Evolutionary conservation across 1,140 invertebrate species (phyloP), one percentile per base, ranked within the genome.

Genomic region (Drosophila arawakana): DNA sequence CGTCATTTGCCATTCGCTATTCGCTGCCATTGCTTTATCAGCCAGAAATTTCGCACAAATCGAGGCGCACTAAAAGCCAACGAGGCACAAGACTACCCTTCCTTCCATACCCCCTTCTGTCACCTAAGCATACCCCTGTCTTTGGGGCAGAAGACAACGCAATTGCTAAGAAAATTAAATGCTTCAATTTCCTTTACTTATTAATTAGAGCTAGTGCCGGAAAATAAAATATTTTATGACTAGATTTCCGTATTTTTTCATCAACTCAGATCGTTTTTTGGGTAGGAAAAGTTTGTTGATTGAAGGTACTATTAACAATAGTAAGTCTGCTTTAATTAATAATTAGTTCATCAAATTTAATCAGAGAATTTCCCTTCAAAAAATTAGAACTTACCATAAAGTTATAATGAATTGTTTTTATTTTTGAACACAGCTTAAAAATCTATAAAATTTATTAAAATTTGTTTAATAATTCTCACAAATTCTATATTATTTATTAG

Each of bases 11-110:
- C 65, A 13, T 47, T 54, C 78, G 18, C 43, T 55, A 13, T 47
- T 54, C 78, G 18, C 43, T 55, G 46, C 71, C 80, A 89, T 88
- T 83, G 83, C 83, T 88, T 80, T 89, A 88, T 88, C 83, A 88
- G 83, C 58, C 83, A 78, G 70, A 78, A 86, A 82, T 77, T 88
- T 80, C 62, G 84, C 83, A 86, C 65, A 79, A 86, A 86, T 85
- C 68, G 75, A 58, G 75, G 21, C 44, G 76, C 57, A 86, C 63
- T 86, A 81, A 85, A 85, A 85, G 60, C 61, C 66, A 79, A 79
- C 63, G 65, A 78, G 74, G 43, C 54, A 55, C 73, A 49, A 52
- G 46, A 8, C 35, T 13, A 46, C 37, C 37, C 35, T 47, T 67
- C 52, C 2, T 34, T 21, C 30, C 62, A 50, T 30, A 30, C 52